phyloP scores from a whole-genome alignment of 64 coral and sea anemone species.

The Anthopleura sola region DNA sequence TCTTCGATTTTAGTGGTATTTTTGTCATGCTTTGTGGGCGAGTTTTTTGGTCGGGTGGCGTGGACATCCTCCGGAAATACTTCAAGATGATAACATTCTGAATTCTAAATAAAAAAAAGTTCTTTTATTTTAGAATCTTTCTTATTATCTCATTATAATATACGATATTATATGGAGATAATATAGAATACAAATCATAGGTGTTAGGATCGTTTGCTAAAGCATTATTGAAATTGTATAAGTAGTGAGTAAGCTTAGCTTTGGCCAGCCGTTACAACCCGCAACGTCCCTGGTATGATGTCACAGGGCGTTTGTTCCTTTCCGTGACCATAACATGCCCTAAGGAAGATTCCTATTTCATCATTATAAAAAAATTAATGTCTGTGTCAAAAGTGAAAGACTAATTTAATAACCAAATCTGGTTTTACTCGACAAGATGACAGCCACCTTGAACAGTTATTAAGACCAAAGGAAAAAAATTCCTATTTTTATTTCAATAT shows the following conservation, averaged over 20 bases:
- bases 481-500: too few relatives aligned
- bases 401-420: not conserved
- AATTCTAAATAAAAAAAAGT: not conserved
- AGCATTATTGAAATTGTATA: too few relatives aligned
- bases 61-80: conserved; percentile 11
- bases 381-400: not conserved
- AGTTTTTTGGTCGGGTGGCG: not conserved
- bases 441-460: not conserved
- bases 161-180: too few relatives aligned
- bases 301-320: not conserved
- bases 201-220: not conserved
- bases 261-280: not conserved
- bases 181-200: not conserved
- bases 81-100: not conserved
- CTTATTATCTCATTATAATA: too few relatives aligned
- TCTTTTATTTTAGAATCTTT: too few relatives aligned
- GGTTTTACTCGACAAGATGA: not conserved
- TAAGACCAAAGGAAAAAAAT: too few relatives aligned
- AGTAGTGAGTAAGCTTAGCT: too few relatives aligned
- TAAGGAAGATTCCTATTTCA: not conserved
- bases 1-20: not conserved
- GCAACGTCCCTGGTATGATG: not conserved
- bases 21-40: conserved; percentile 18
- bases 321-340: not conserved
- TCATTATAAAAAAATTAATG: not conserved